Percentiles rank a stretch among this genome's conserved stretches.
Conservation (phyloP, 2,797 vertebrate species). For the Arnoldichthys spilopterus region DNA sequence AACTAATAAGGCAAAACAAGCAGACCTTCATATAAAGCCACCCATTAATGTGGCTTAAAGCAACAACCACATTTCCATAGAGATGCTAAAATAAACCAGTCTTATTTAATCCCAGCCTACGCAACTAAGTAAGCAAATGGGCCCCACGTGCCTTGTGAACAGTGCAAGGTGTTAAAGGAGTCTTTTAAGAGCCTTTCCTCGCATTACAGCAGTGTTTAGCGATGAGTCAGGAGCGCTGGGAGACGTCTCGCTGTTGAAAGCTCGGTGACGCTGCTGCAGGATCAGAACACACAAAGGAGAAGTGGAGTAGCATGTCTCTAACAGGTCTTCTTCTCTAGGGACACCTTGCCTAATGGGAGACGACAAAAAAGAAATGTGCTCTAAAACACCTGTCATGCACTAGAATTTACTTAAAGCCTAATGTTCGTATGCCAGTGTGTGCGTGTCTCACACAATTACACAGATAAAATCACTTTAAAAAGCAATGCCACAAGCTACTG, state of each 20-base stretch:
- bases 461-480: background rate
- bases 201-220: conserved; percentile 31
- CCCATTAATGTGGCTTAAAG: conserved; percentile 23
- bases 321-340: conserved; percentile 46
- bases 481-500: background rate
- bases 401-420: conserved; percentile 26
- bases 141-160: conserved; percentile 28
- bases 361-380: conserved; percentile 31
- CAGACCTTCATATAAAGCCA: conserved; percentile 9
- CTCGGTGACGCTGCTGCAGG: conserved; percentile 29
- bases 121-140: conserved; percentile 32
- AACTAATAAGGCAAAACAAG: conserved; percentile 18
- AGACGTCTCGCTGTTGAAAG: conserved; percentile 41
- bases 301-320: conserved; percentile 41
- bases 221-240: conserved; percentile 41
- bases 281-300: conserved; percentile 36
- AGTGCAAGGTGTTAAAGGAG: conserved; percentile 46
- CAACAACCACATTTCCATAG: conserved; percentile 23
- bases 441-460: conserved; percentile 7
- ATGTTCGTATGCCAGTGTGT: background rate
- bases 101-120: conserved; percentile 37
- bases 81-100: conserved; percentile 33
- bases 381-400: conserved; percentile 25
- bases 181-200: conserved; percentile 37
- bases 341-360: conserved; percentile 32